These are phyloP conservation scores for Athene cunicularia DNA, from an alignment of 2,113 vertebrate species.

Conservation along the genomic window DNA sequence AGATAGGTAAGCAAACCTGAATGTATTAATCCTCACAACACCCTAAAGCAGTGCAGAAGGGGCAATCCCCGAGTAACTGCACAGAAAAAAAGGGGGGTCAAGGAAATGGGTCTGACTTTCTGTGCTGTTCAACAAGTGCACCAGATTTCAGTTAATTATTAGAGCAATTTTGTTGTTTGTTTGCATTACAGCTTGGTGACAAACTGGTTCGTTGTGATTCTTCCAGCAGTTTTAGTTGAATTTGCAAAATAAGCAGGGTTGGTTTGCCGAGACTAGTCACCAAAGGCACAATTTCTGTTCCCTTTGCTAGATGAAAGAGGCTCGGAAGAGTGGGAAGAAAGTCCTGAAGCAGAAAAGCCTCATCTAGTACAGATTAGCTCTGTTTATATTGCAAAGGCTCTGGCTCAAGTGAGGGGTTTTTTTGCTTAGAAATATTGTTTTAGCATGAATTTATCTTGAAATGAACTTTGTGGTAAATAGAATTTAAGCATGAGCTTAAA, in stretches of 20 bases:
- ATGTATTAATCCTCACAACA: not conserved
- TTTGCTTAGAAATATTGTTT: conserved; percentile 24
- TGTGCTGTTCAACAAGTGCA: not conserved
- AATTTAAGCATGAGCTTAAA: conserved; percentile 27
- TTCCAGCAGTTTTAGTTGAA: not conserved
- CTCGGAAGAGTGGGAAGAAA: not conserved
- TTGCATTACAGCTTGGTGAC: not conserved
- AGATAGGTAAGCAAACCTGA: not conserved
- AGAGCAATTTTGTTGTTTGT: not conserved
- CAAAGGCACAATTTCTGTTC: not conserved
- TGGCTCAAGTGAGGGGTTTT: not conserved
- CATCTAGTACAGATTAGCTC: conserved; percentile 21
- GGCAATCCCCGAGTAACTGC: not conserved
- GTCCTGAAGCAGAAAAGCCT: conserved; percentile 18
- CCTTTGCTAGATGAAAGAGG: not conserved
- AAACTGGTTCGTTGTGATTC: not conserved
- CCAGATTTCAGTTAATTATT: not conserved
- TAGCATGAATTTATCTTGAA: conserved; percentile 31
- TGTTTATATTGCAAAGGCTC: conserved; percentile 38
- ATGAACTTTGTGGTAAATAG: conserved; percentile 32
- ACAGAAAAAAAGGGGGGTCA: too few species aligned
- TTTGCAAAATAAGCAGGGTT: not conserved
- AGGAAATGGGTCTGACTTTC: not conserved
- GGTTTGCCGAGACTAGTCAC: not conserved
- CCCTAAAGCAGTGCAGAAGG: not conserved